A percentile compares a stretch with the other conserved stretches of the same genome.
phyloP scores from a whole-genome alignment of 23 tunicate genomes.

The Styela plicata region DNA sequence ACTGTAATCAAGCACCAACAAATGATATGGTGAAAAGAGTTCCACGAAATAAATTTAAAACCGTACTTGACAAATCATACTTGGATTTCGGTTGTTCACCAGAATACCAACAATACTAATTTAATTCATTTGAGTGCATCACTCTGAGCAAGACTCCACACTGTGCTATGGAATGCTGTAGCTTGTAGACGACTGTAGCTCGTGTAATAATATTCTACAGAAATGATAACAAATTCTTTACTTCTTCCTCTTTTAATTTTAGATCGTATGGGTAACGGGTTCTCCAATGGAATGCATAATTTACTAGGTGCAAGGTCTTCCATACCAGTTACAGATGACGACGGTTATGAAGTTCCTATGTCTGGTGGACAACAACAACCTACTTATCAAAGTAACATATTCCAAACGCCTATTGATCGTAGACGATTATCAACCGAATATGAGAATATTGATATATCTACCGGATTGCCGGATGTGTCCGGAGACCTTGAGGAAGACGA shows the following conservation, averaged over 20 bases:
- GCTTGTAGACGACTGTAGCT: not conserved
- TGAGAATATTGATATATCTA: conserved; percentile 5
- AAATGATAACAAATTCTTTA: not conserved
- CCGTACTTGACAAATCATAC: too few species aligned
- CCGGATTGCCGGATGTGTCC: conserved; percentile 9
- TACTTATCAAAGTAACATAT: not conserved
- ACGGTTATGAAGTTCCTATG: conserved; percentile 30
- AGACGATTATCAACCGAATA: conserved; percentile 12
- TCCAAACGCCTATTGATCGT: not conserved
- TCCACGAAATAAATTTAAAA: too few species aligned
- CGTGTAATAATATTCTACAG: not conserved
- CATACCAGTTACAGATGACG: conserved; percentile 4
- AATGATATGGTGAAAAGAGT: too few species aligned
- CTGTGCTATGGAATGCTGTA: too few species aligned
- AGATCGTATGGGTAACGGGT: not conserved
- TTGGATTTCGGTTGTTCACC: too few species aligned
- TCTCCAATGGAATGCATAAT: conserved; percentile 7
- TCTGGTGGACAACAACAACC: not conserved
- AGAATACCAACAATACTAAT: too few species aligned
- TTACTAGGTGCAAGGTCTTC: not conserved
- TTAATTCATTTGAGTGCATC: too few species aligned
- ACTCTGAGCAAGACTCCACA: too few species aligned
- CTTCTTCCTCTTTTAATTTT: not conserved
- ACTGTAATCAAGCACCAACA: too few species aligned
- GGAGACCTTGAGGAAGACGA: conserved; percentile 17